Base-by-base conservation (phyloP, 2,888 invertebrate species). In the Iselma pallidipennis region DNA sequence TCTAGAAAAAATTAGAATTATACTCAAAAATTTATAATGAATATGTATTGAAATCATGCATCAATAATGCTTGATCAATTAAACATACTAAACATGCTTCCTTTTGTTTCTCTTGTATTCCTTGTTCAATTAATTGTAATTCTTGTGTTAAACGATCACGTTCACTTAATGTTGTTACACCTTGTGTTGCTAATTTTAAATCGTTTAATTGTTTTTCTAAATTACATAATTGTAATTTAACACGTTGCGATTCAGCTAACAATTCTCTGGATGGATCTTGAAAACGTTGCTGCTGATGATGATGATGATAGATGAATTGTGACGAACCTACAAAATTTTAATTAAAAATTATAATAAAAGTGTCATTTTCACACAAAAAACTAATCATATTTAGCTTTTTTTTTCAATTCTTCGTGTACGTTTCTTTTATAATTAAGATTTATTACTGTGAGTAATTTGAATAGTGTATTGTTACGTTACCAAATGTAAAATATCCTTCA, bases 181-280 rank as follows among this genome's bases (percentile, higher is more conserved):
- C 77, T 52, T 82, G 85, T 69, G 86, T 84, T 1, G 86, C 85
- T 10, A 85, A 83, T 59, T 86, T 79, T 65, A 88, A 79, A 74
- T 87, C 87, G 69, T 87, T 87, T 33, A 88, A 83, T 74, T 87
- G 86, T 66, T 85, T 86, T 67, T 88, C 87, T 59, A 88, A 79
- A 72, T 85, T 85, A 55, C 85, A 83, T 50, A 88, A 75, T 72
- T 88, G 87, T 63, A 85, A 82, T 72, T 86, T 86, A 51, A 87
- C 85, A 66, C 85, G 83, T 66, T 87, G 87, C 26, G 87, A 86
- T 74, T 88, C 87, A 16, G 85, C 83, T 29, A 86, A 78, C 51
- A 85, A 76, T 66, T 81, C 81, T 63, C 81, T 81, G 12, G 80
- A 79, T 6, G 79, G 79, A 66, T 81, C 80, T 62, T 80, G 80